Conservation (phyloP, 1,140 invertebrate genomes). For the Anagrus nilaparvatae region DNA sequence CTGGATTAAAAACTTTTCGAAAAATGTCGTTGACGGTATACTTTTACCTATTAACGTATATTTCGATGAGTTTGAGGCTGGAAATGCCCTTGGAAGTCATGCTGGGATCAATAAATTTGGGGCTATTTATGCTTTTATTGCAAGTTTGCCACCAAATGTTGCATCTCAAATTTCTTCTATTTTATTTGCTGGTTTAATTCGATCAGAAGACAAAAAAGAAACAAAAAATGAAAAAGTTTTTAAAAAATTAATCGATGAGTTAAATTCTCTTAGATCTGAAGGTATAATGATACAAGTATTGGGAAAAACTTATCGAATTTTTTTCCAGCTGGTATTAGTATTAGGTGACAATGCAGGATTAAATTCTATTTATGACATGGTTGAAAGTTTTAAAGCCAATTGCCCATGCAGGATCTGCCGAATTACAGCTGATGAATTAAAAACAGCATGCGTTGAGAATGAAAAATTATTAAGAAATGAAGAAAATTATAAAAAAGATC, state of each 20-base stretch:
- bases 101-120: conserved; percentile 15
- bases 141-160: conserved; percentile 8
- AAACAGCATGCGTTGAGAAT: not conserved
- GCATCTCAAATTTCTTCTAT: conserved; percentile 6
- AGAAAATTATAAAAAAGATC: not conserved
- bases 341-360: not conserved
- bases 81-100: conserved; percentile 11
- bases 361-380: conserved; percentile 5
- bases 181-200: conserved; percentile 10
- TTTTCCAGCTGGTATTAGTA: too few relatives aligned
- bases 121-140: conserved; percentile 9
- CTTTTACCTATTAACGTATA: conserved; percentile 9
- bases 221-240: conserved; percentile 7
- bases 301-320: conserved; percentile 7
- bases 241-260: conserved; percentile 13
- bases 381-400: not conserved
- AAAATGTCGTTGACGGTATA: too few relatives aligned
- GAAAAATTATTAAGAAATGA: not conserved
- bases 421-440: not conserved
- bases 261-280: conserved; percentile 9
- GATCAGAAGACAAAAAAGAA: conserved; percentile 7
- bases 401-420: not conserved
- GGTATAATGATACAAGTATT: conserved; percentile 12
- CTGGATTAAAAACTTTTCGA: too few relatives aligned
- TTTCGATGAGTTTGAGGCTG: conserved; percentile 12